Conservation (phyloP, 2,797 vertebrate genomes). For the Danio kyathit region DNA sequence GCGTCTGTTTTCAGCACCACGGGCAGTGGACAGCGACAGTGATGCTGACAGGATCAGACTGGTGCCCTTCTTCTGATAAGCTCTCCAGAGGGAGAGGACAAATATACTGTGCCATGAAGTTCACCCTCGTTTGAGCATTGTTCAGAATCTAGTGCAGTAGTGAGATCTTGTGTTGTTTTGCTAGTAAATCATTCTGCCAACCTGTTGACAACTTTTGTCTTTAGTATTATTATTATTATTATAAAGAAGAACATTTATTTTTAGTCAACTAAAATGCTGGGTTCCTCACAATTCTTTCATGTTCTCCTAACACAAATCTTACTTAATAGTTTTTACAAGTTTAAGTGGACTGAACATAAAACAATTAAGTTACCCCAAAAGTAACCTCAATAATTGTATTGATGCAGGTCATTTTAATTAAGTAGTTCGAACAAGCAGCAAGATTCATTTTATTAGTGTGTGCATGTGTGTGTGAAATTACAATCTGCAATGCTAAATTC, state of each 20-base stretch:
- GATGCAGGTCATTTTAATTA: too few relatives aligned
- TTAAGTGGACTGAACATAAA: too few relatives aligned
- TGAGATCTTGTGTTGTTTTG: background rate
- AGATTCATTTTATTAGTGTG: too few relatives aligned
- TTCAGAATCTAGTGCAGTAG: background rate
- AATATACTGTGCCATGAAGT: background rate
- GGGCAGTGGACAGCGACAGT: constrained; percentile 65
- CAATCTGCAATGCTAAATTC: background rate
- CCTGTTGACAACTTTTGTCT: constrained; percentile 30
- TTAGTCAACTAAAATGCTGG: background rate
- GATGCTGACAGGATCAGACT: constrained; percentile 27
- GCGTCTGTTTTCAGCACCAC: constrained; percentile 68
- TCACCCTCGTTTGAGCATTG: background rate
- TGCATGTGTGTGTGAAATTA: background rate
- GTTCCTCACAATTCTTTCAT: too few relatives aligned
- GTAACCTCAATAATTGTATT: too few relatives aligned
- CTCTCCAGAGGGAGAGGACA: constrained; percentile 17
- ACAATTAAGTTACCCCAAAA: too few relatives aligned
- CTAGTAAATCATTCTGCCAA: constrained; percentile 17
- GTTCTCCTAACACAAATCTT: too few relatives aligned
- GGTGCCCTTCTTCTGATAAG: constrained; percentile 32
- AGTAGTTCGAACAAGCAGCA: too few relatives aligned
- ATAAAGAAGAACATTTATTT: background rate
- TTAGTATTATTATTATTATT: background rate
- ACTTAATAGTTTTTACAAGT: too few relatives aligned